Evolutionary conservation across 1,140 invertebrate genomes (phyloP).

Genomic region (Papilio glaucus): DNA sequence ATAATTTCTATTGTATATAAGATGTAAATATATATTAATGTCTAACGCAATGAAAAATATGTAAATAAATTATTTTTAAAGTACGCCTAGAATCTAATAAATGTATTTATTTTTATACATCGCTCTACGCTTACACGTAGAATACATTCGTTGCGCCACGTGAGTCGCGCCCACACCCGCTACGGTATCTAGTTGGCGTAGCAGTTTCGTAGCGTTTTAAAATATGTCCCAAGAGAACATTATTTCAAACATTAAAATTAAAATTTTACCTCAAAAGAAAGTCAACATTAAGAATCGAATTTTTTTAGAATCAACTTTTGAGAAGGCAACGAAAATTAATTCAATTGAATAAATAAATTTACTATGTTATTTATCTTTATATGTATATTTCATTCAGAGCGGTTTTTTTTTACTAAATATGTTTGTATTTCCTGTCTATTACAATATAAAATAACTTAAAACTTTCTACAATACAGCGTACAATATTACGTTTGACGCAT

Average conservation of each 20-base stretch:
- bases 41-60: not conserved
- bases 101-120: not conserved
- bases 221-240: not conserved
- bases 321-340: too few species aligned
- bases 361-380: too few species aligned
- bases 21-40: too few species aligned
- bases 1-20: too few species aligned
- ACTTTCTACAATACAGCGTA: too few species aligned
- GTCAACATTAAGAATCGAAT: not conserved
- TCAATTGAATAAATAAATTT: too few species aligned
- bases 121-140: not conserved
- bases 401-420: too few species aligned
- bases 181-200: not conserved
- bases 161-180: not conserved
- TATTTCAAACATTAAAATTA: constrained; percentile 15
- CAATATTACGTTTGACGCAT: not conserved
- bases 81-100: too few species aligned
- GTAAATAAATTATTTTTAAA: not conserved
- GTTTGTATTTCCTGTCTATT: too few species aligned
- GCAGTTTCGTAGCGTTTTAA: constrained; percentile 5
- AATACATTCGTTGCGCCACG: not conserved
- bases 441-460: too few species aligned
- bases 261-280: constrained; percentile 5
- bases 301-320: not conserved
- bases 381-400: too few species aligned